Conservation (phyloP, 1,140 invertebrate genomes). For the Tenebrio molitor region DNA sequence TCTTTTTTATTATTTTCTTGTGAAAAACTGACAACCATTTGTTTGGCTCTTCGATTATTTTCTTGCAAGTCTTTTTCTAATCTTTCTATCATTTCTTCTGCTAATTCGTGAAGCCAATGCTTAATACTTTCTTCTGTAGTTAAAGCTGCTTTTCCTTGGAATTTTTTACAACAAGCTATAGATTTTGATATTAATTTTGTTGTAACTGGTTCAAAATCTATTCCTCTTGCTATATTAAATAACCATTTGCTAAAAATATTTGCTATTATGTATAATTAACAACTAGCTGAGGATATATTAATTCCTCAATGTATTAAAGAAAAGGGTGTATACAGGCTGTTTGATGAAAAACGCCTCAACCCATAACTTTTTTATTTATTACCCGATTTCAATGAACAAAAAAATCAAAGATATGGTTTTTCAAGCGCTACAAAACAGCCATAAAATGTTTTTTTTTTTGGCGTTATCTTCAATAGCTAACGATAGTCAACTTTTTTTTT, state of each 20-base stretch:
- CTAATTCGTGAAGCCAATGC: constrained; percentile 86
- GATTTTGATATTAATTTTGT: constrained; percentile 90
- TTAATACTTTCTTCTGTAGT: constrained; percentile 78
- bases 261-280: no score
- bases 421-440: no score
- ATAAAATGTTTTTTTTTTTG: no score
- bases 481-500: no score
- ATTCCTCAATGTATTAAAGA: no score
- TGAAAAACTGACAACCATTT: constrained; percentile 75
- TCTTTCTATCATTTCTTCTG: constrained; percentile 86
- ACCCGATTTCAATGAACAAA: no score
- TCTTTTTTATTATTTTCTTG: constrained; percentile 73
- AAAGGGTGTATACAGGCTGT: no score
- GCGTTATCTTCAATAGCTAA: no score
- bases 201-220: constrained; percentile 89
- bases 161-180: constrained; percentile 96
- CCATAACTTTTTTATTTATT: no score
- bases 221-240: constrained; percentile 88
- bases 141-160: constrained; percentile 86
- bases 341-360: no score
- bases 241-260: constrained; percentile 79
- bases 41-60: constrained; percentile 77
- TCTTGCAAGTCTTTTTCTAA: constrained; percentile 84
- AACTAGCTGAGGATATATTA: no score
- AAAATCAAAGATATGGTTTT: no score